Conservation (phyloP, 2,113 vertebrate genomes). For the Zapornia atra region DNA sequence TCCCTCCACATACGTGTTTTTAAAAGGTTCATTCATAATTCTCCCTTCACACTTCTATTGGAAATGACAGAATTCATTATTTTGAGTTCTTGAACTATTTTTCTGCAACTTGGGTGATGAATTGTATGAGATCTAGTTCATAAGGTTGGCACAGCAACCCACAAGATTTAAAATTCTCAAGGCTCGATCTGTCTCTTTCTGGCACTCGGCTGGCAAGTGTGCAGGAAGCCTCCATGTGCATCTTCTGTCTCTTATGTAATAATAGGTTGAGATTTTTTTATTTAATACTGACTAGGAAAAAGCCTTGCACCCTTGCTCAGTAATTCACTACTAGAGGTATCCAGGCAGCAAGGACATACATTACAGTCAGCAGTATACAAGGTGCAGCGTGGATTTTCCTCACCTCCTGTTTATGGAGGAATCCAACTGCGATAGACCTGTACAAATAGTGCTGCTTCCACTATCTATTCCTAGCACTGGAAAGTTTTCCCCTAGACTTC, state of each 20-base stretch:
- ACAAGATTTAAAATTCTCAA: conserved; percentile 65
- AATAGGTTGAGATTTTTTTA: conserved; percentile 17
- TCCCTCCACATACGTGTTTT: conserved; percentile 71
- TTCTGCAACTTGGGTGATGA: conserved; percentile 72
- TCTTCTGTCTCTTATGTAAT: neutral
- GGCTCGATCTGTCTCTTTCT: conserved; percentile 31
- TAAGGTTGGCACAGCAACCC: conserved; percentile 54
- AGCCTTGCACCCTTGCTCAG: neutral
- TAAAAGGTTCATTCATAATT: conserved; percentile 80
- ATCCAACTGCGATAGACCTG: neutral
- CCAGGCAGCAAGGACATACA: conserved; percentile 34
- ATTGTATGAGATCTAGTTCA: conserved; percentile 69
- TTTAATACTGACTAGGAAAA: conserved; percentile 9
- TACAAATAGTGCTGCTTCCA: neutral
- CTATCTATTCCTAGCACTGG: neutral
- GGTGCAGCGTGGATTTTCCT: conserved; percentile 14
- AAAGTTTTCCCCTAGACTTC: neutral
- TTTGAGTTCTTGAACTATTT: conserved; percentile 74
- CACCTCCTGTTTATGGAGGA: neutral
- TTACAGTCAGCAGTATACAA: conserved; percentile 3
- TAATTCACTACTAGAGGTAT: conserved; percentile 50
- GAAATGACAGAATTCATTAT: conserved; percentile 78
- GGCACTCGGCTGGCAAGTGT: neutral
- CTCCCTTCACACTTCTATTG: conserved; percentile 75
- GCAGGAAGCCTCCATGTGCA: neutral